Evolutionary conservation across 2,113 vertebrate species (phyloP), one percentile per base, ranked within the genome.

Genomic region (Brachypodius melanocephalos): DNA sequence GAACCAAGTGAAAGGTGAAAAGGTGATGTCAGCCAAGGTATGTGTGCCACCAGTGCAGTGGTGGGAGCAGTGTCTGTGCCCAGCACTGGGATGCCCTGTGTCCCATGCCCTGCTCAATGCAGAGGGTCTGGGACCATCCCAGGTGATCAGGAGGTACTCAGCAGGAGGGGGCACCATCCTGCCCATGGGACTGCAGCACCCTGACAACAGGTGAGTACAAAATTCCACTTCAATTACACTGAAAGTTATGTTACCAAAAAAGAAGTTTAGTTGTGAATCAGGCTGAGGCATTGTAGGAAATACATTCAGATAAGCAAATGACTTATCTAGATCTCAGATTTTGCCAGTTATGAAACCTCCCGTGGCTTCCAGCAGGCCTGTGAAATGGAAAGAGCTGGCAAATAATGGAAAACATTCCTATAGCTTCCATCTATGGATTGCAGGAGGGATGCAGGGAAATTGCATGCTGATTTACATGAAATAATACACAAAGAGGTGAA

Each of bases 41-140:
- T 13, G 8, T 2, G 18, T 51, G 52, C 10, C 62, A 13, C 29
- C 54, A 11, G 5, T 2, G 40, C 29, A 3, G 28, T 6, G 52
- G 31, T 31, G 46, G 25, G 16, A n/a, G 43, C 63, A 25, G 13
- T 1, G 1, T 3, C 22, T 8, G 77, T 80, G 68, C 59, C 54
- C 68, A 17, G 20, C 3, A 4, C 1, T 9, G 43, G 34, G 3
- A 0, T 31, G 18, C 21, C 5, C 32, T 9, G 12, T 8, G 0
- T 2, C 34, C 31, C 8, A 1, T 32, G 46, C 18, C 40, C 5
- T 5, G 5, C 38, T 17, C 25, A 1, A 7, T 17, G 28, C 48
- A 38, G 34, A 5, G 34, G 42, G 7, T 8, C 46, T 7, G 15
- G 26, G 18, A 12, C 67, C 19, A 3, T 13, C 36, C 45, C 13